Base-by-base conservation (phyloP, 2,113 vertebrate genomes). In the Bubalus kerabau region DNA sequence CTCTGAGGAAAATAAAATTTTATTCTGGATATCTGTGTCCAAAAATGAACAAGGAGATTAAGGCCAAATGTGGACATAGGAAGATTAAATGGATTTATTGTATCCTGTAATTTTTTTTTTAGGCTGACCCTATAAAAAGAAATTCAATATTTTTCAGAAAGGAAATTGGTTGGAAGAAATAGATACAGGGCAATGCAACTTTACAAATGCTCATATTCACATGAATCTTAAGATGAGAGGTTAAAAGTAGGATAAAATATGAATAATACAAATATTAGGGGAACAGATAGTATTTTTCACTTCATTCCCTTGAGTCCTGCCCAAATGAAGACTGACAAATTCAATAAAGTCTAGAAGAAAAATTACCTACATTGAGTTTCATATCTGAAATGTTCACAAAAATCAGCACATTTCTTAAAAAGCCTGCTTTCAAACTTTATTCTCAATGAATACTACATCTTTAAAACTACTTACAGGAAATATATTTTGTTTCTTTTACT, bases 1-100 rank as follows among this genome's bases (percentile, higher is more conserved):
- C 98, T 97, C 87, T 74, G 90, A 97, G 26, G 23, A 98, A 93
- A 97, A 67, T 97, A 97, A 93, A 98, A 97, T 98, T 98, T 97
- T 97, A 94, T 97, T 97, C 95, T 95, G 59, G 57, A 97, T 93
- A 95, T 87, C 92, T 97, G 82, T 97, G 76, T 96, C 96, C 74
- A 80, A 56, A 78, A 94, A 98, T 54, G 81, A 98, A 98, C 97
- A 98, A 97, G 96, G 89, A 94, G 97, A 98, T 86, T 87, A 92
- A 95, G 88, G 82, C n/a, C 54, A 96, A 97, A 97, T 98, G 96
- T 93, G 96, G 54, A 94, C 94, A 97, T 84, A 94, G 56, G 67
- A 19, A 62, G 62, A 97, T 95, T 96, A 98, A 98, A 96, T 86
- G 40, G 76, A 94, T 92, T 94, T 93, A 96, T 96, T 95, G 43